A percentile compares a stretch with the other conserved stretches of the same genome.
These are phyloP conservation scores for Selenia dentaria DNA, from an alignment of 2,888 invertebrate genomes.

Conservation along the genomic window DNA sequence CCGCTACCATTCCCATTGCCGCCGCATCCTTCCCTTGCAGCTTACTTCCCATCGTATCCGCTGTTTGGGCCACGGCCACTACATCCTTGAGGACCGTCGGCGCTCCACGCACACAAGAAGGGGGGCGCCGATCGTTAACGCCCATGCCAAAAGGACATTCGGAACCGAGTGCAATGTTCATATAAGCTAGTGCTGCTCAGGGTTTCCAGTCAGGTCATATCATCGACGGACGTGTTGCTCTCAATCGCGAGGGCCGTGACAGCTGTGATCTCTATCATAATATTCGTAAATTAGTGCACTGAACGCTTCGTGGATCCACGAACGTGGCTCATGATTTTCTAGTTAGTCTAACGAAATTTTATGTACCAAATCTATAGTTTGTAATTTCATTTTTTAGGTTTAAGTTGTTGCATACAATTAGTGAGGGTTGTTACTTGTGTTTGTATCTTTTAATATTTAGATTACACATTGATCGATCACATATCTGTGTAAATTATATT, in stretches of 20 bases:
- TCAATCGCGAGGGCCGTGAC: conserved; percentile 58
- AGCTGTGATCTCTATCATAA: conserved; percentile 83
- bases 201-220: conserved; percentile 78
- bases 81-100: conserved; percentile 90
- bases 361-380: conserved; percentile 82
- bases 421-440: conserved; percentile 79
- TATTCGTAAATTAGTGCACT: conserved; percentile 76
- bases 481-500: conserved; percentile 63
- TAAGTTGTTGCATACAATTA: conserved; percentile 78
- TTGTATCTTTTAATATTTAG: conserved; percentile 62
- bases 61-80: conserved; percentile 91
- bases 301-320: conserved; percentile 62
- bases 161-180: conserved; percentile 73
- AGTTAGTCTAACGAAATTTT: conserved; percentile 81
- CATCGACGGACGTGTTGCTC: conserved; percentile 68
- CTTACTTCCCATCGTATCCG: conserved; percentile 95
- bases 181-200: conserved; percentile 71
- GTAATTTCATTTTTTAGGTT: conserved; percentile 71
- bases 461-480: conserved; percentile 57
- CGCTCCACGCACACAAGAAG: conserved; percentile 89
- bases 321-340: conserved; percentile 60
- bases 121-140: conserved; percentile 82
- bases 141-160: conserved; percentile 75
- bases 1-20: conserved; percentile 87
- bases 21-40: conserved; percentile 91